Conservation (phyloP, 2,888 invertebrate species). For the Epicampocera succincta region DNA sequence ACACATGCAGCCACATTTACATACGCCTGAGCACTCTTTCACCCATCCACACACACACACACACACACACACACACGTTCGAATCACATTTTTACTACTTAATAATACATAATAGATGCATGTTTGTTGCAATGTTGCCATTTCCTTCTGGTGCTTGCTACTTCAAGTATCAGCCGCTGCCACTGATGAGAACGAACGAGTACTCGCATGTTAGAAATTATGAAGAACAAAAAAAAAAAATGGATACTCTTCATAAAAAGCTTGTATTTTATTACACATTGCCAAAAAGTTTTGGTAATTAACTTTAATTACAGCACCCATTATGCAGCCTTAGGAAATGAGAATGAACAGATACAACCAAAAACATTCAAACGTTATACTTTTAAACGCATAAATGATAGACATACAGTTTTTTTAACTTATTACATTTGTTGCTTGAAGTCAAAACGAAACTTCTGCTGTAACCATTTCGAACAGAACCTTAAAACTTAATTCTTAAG, state of each 20-base stretch:
- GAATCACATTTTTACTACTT: slow-evolving; percentile 28
- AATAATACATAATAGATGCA: slow-evolving; percentile 36
- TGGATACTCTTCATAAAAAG: slow-evolving; percentile 19
- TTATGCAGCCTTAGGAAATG: slow-evolving; percentile 46
- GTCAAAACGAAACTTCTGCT: neutral
- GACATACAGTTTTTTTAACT: neutral
- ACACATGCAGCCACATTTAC: neutral
- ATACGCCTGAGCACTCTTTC: neutral
- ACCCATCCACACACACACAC: neutral
- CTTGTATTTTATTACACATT: slow-evolving; percentile 57
- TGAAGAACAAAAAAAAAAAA: slow-evolving; percentile 17
- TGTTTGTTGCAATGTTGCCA: slow-evolving; percentile 21
- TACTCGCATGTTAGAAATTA: slow-evolving; percentile 41
- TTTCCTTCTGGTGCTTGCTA: slow-evolving; percentile 9
- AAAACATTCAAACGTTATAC: slow-evolving; percentile 6
- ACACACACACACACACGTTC: neutral
- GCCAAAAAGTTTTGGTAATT: slow-evolving; percentile 64
- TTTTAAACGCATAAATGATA: neutral
- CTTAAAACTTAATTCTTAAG: neutral
- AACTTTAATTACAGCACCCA: slow-evolving; percentile 64
- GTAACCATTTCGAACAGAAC: slow-evolving; percentile 28
- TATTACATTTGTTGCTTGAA: neutral
- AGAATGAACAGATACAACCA: slow-evolving; percentile 15
- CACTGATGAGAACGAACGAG: slow-evolving; percentile 19
- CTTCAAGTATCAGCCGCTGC: slow-evolving; percentile 12